Evolutionary conservation across 2,113 vertebrate genomes (phyloP).

Genomic region (Geothlypis trichas): DNA sequence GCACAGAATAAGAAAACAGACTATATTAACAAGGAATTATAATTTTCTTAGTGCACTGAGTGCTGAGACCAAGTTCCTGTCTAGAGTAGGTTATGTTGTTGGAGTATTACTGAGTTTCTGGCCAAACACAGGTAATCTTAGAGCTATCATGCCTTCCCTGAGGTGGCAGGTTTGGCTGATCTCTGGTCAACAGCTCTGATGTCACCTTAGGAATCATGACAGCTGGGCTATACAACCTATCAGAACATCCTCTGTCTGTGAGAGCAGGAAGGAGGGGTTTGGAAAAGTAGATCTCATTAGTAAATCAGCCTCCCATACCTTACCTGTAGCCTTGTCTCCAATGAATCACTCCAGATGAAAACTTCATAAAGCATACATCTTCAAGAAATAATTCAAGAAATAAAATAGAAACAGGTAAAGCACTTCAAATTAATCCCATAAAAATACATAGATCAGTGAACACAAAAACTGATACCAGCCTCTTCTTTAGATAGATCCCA

Average conservation of each 20-base stretch:
- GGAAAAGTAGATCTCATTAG: background rate
- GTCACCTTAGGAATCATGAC: accelerated
- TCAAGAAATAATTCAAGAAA: background rate
- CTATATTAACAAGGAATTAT: background rate
- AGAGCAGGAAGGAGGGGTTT: background rate
- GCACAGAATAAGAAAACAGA: background rate
- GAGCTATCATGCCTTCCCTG: background rate
- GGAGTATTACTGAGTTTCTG: background rate
- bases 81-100: background rate
- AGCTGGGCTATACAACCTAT: background rate
- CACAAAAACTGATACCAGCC: background rate
- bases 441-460: background rate
- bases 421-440: background rate
- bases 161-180: background rate
- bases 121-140: background rate
- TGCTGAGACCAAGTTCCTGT: background rate
- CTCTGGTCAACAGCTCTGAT: background rate
- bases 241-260: background rate
- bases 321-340: background rate
- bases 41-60: background rate
- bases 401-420: background rate
- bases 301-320: background rate
- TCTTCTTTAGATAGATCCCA: background rate
- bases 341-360: background rate
- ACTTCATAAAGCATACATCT: background rate